Conservation (phyloP, 2,113 vertebrate genomes). For the Charina bottae region DNA sequence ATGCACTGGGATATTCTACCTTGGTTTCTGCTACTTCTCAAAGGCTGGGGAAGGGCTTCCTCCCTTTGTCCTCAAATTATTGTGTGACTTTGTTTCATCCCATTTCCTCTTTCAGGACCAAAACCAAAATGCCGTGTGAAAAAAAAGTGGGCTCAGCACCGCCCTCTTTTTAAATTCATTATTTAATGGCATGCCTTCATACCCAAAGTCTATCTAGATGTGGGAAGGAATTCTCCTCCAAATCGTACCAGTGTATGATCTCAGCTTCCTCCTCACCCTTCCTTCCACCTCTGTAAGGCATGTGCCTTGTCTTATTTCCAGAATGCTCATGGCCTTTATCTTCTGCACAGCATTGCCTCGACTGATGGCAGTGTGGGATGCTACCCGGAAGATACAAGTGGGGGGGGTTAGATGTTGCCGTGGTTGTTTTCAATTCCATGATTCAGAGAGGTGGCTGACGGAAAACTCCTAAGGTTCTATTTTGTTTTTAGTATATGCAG, state of each 20-base stretch:
- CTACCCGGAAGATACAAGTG: background rate
- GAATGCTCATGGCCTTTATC: background rate
- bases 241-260: background rate
- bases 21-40: background rate
- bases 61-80: background rate
- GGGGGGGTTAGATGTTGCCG: no score
- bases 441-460: background rate
- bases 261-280: background rate
- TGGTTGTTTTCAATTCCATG: background rate
- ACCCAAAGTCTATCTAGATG: background rate
- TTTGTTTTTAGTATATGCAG: background rate
- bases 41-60: background rate
- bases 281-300: background rate
- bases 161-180: background rate
- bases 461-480: background rate
- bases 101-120: background rate
- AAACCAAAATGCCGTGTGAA: background rate
- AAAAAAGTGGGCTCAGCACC: background rate
- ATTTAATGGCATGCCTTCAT: background rate
- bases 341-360: background rate
- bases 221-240: background rate
- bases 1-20: background rate
- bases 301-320: background rate
- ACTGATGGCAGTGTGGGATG: background rate
- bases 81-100: background rate